A percentile compares a stretch with the other conserved stretches of the same genome.
Conservation (phyloP, 1,140 invertebrate genomes). For the Oscheius sp. region DNA sequence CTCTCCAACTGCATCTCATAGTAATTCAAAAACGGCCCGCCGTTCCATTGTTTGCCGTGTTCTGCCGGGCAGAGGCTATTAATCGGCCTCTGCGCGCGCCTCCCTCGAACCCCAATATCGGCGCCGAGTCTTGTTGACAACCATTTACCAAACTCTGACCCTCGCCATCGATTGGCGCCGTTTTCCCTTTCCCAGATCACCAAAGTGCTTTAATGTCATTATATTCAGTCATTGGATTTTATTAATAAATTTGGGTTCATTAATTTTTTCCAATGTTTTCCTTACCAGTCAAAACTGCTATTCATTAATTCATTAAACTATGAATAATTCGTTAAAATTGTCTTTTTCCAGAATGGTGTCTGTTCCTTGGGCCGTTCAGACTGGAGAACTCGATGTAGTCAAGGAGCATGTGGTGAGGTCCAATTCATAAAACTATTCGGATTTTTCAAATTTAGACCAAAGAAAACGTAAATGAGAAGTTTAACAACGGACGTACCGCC, state of each 20-base stretch:
- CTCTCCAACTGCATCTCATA: too few species aligned
- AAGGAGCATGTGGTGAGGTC: not conserved
- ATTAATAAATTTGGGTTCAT: not conserved
- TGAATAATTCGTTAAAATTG: too few species aligned
- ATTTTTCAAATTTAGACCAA: not conserved
- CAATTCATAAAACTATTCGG: not conserved
- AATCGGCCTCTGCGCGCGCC: not conserved
- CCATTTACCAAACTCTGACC: not conserved
- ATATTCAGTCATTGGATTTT: not conserved
- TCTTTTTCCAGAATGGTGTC: conserved; percentile 12
- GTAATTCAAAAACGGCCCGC: too few species aligned
- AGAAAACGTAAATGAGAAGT: conserved; percentile 1
- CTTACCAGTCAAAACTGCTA: too few species aligned
- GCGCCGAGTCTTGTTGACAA: not conserved
- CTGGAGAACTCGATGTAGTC: conserved; percentile 20
- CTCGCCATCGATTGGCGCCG: not conserved
- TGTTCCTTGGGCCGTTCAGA: conserved; percentile 15
- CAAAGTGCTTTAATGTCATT: not conserved
- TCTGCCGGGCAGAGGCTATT: not conserved
- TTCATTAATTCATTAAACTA: too few species aligned
- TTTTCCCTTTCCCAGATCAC: not conserved
- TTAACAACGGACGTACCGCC: conserved; percentile 17
- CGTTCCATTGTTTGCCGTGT: not conserved
- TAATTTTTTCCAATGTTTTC: not conserved
- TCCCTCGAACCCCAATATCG: conserved; percentile 1